Evolutionary conservation across 2,113 vertebrate genomes (phyloP).

Genomic region (Nycticryphes semicollaris): DNA sequence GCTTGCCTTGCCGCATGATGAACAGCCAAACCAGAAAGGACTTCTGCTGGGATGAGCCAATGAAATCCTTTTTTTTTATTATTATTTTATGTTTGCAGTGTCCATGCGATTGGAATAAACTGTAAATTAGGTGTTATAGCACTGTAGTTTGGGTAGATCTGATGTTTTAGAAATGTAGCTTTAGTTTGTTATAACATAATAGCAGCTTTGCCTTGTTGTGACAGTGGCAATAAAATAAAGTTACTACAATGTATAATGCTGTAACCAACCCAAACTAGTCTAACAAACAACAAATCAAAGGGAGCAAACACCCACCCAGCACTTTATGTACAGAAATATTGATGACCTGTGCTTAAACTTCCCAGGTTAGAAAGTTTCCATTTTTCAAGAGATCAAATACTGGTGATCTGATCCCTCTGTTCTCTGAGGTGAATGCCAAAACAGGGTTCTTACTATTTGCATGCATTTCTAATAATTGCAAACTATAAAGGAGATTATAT

Average conservation of each 20-base stretch:
- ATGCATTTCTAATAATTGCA: background rate
- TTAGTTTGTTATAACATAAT: constrained; percentile 79
- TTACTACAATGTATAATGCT: constrained; percentile 73
- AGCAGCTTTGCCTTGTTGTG: constrained; percentile 79
- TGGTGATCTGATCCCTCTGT: background rate
- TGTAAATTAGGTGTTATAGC: constrained; percentile 76
- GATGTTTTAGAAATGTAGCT: constrained; percentile 74
- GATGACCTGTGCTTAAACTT: constrained; percentile 12
- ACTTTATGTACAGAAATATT: constrained; percentile 31
- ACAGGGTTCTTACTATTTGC: background rate
- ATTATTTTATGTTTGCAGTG: constrained; percentile 66
- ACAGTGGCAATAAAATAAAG: constrained; percentile 79
- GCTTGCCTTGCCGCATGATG: constrained; percentile 15
- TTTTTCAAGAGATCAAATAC: constrained; percentile 23
- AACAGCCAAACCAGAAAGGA: constrained; percentile 35
- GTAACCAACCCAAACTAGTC: constrained; percentile 74
- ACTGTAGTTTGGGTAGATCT: constrained; percentile 66
- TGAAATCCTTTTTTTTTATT: constrained; percentile 42
- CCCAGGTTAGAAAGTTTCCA: background rate
- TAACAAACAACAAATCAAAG: constrained; percentile 72
- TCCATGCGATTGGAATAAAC: constrained; percentile 75
- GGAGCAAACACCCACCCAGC: constrained; percentile 25
- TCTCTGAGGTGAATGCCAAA: background rate
- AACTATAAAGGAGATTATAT: background rate
- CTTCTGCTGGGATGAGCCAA: constrained; percentile 49